phyloP scores from a whole-genome alignment of 92 coral and sea anemone genomes.

The Heteractis magnifica region DNA sequence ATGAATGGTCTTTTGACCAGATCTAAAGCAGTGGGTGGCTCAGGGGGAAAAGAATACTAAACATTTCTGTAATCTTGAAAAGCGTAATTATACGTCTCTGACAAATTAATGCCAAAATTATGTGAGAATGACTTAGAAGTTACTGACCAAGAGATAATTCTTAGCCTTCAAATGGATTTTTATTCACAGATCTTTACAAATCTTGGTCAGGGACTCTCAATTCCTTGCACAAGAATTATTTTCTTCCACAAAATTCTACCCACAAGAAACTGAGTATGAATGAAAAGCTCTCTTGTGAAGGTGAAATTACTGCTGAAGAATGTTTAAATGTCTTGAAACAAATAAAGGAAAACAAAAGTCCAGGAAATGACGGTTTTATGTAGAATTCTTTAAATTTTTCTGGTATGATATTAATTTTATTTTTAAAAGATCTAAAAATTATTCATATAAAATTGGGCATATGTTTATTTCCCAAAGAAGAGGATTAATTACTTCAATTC shows the following conservation, averaged over 20 bases:
- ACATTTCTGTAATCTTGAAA: slow-evolving; percentile 25
- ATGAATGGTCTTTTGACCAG: slow-evolving; percentile 19
- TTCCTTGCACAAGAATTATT: not conserved
- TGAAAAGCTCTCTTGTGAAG: slow-evolving; percentile 30
- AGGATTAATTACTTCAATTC: slow-evolving; percentile 17
- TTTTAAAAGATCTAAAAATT: not conserved
- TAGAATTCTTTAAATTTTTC: slow-evolving; percentile 27
- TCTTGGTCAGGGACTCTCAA: not conserved
- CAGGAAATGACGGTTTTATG: not conserved
- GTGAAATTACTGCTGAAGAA: slow-evolving; percentile 30
- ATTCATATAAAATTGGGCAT: not conserved
- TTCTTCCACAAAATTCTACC: slow-evolving; percentile 18
- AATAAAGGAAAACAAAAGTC: slow-evolving; percentile 15
- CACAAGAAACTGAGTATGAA: slow-evolving; percentile 13
- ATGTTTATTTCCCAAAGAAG: slow-evolving; percentile 35
- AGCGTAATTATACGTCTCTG: slow-evolving; percentile 17
- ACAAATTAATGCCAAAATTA: slow-evolving; percentile 29
- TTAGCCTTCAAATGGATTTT: slow-evolving; percentile 9
- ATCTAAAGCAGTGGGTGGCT: slow-evolving; percentile 16
- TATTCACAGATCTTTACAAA: slow-evolving; percentile 19
- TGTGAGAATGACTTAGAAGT: slow-evolving; percentile 2
- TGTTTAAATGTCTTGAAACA: slow-evolving; percentile 34
- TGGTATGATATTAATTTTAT: slow-evolving; percentile 5
- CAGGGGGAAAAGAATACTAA: slow-evolving; percentile 28
- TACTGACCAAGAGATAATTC: slow-evolving; percentile 29